Base-by-base conservation (phyloP, 2,113 vertebrate genomes). In the Thalassarche chlororhynchos region DNA sequence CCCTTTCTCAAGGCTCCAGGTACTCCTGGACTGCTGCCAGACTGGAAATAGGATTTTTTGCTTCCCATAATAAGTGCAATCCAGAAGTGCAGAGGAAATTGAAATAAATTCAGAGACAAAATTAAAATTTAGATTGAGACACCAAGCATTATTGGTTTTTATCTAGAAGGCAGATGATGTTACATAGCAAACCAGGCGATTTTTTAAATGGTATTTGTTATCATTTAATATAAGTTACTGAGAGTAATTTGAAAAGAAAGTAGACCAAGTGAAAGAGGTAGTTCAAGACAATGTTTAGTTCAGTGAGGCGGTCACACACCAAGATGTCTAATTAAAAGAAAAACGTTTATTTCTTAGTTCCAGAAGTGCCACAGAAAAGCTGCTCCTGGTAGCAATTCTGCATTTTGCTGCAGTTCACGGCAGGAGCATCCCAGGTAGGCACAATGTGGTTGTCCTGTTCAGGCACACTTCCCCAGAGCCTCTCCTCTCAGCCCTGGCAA, bases 41-140 rank as follows among this genome's bases (percentile, higher is more conserved):
- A 25, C 16, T 88, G 71, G 51, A 95, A 97, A 92, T 76, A 76
- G 32, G 74, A 77, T 84, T 90, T 91, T 91, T 93, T 92, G 42
- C n/a, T 91, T 80, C 18, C 7, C 3, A 0, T 91, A 84, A 72
- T 82, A 80, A 76, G 68, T 46, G 58, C 55, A 88, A 79, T 83
- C 36, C 72, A 94, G 71, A 88, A 94, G 46, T 36, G 29, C 62
- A 47, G 38, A 92, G 82, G 79, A 94, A 96, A 95, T 93, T 72
- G 88, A 92, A 96, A 91, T 74, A 96, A 96, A 96, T 93, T 91
- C 71, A 51, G 46, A 70, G 70, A 60, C 42, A 90, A 95, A 97
- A 94, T 91, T 93, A 92, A 90, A 90, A 90, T 88, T 95, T 86
- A 91, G 72, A 77, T 94, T 92, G 60, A 92, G 93, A 89, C n/a